Base-by-base conservation (phyloP, 30 jellyfish, hydroid and myxozoan species). In the Pseudorhiza aurosa region DNA sequence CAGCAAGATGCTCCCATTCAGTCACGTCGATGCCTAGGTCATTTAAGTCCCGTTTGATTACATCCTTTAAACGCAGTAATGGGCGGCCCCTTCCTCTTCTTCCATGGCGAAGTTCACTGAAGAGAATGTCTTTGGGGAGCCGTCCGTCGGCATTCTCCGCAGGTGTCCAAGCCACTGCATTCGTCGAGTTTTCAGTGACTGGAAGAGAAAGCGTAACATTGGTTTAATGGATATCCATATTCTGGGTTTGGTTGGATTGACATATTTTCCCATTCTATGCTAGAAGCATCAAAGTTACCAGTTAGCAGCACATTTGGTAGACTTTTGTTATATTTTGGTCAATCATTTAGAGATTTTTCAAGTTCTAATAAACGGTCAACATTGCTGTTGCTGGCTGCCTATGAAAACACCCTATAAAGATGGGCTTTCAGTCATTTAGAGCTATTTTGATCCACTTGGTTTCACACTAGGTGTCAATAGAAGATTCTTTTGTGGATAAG, bases 221-320 rank as follows among this genome's bases (percentile, higher is more conserved):
- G 33, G 49, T 76, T 74, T 51, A 74, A 35, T 55, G 62, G 27
- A 49, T 32, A 33, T 32, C 87, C 78, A 74, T 74, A 74, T 58
- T 74, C 79, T 19, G 88, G 88, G 31, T 58, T 40, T 59, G 45
- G 50, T 21, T 76, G 69, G 39, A 57, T 45, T 15, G 50, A 2
- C 45, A n/a, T 56, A 27, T 57, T 25, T 42, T 58, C 32, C 88
- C 80, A 76, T 24, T 58, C 65, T 39, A 39, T 39, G 12, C 12
- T 12, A 39, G 50, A 7, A 12, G 50, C 50, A 39, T 39, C 12
- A 5, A 39, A 39, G 12, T 39, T 12, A 39, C 50, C 50, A 7
- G 50, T 39, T 39, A 39, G 50, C 50, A 39, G 10, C 12, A 5
- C 12, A 39, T 39, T 39, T 39, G 12, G 12, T 5, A 12, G 7